Evolutionary conservation across 2,113 vertebrate genomes (phyloP), one percentile per base, ranked within the genome.

Genomic region (Dipodomys spectabilis): DNA sequence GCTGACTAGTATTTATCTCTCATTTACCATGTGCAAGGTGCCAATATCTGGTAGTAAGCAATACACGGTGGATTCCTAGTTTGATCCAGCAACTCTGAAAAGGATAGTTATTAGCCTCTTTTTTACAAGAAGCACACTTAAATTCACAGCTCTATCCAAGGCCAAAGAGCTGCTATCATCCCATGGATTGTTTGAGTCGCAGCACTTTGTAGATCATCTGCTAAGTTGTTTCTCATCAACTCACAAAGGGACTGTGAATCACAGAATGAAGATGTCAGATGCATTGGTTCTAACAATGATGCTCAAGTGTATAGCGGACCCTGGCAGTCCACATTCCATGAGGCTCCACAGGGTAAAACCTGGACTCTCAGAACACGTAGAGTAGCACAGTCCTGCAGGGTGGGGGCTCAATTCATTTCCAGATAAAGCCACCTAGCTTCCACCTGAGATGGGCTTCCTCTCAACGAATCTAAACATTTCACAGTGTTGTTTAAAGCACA

Each of bases 191-290:
- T 32, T 75, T 44, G 3, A 68, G 2, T 73, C 39, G 8, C 20
- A 82, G 22, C 11, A 74, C 60, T 88, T 88, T 82, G 32, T 60
- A 73, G 57, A 86, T 72, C 91, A 60, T 67, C 10, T 78, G 73
- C 87, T 67, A 86, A 53, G 72, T 84, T 84, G 7, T 73, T 18
- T 25, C 62, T 84, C 45, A 77, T 57, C 69, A 81, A 81, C 57
- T 90, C 30, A 53, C 32, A 4, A 68, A 78, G 35, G 85, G 35
- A 4, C 35, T 18, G 13, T 65, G 13, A 73, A 69, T 88, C 71
- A 91, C 4, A 82, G 77, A 81, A 74, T 53, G 75, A 91, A 86
- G 15, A 75, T 82, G 16, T 79, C 62, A 28, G 65, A 65, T 94
- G 5, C 4, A 23, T 92, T 86, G 74, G 65, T 93, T 89, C 44